Percentiles rank a stretch among this genome's conserved stretches.
Conservation (phyloP, 2,113 vertebrate genomes). For the Trichechus manatus region DNA sequence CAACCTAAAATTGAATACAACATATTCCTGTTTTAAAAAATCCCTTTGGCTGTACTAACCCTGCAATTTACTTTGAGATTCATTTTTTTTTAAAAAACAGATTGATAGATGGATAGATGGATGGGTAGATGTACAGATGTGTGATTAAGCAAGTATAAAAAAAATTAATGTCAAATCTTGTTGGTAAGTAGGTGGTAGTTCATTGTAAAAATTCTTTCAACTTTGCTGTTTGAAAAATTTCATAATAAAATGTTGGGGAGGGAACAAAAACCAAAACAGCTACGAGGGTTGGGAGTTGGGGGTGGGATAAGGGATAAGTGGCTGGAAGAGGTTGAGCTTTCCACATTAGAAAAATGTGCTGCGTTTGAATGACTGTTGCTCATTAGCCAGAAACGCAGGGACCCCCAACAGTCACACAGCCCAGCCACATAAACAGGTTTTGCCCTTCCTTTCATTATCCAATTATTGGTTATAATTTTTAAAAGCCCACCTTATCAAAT, state of each 20-base stretch:
- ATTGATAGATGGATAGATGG: neutral
- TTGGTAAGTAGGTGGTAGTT: neutral
- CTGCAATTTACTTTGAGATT: constrained; percentile 25
- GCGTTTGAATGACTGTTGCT: constrained; percentile 55
- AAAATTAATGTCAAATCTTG: neutral
- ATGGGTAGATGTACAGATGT: neutral
- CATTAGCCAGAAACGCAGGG: constrained; percentile 46
- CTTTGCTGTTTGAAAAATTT: constrained; percentile 16
- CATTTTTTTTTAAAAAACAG: neutral
- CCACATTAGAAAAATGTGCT: neutral
- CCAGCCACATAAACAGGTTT: constrained; percentile 57
- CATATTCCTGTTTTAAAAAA: neutral
- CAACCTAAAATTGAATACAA: neutral
- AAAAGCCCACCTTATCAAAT: constrained; percentile 66
- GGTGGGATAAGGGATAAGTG: neutral
- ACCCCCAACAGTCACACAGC: constrained; percentile 14
- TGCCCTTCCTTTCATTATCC: constrained; percentile 60
- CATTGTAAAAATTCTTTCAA: constrained; percentile 24
- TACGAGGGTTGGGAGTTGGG: neutral
- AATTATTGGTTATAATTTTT: constrained; percentile 57
- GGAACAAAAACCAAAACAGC: neutral
- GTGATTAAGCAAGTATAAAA: constrained; percentile 2
- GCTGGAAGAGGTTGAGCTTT: neutral
- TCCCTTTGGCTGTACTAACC: neutral
- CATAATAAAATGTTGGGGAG: neutral